Base-by-base conservation (phyloP, 1,140 invertebrate genomes). In the Teleopsis dalmanni region DNA sequence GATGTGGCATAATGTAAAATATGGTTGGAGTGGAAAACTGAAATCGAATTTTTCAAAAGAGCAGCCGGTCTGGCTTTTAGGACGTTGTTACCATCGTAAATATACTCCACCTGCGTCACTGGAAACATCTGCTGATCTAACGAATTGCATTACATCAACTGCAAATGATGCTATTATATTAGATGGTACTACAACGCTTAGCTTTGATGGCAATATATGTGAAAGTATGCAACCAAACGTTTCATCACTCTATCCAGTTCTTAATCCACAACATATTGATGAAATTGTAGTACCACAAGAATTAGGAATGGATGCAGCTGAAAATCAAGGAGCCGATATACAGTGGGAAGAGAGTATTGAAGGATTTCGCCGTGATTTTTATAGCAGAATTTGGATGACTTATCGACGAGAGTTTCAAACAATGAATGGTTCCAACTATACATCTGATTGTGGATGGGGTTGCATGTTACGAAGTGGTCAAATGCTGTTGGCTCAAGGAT, bases 1-100 rank as follows among this genome's bases (percentile, higher is more conserved):
- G 35, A 84, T 89, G 78, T 91, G 88, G 88, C 90, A 91, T 70
- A 91, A 91, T 72, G 79, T 92, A 40, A 91, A 89, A 78, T 91
- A 91, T 73, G 88, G 87, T 78, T 87, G 82, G 84, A 82, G 81
- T 26, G 77, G 84, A 13, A 89, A 89, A 72, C 76, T 88, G 52
- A 85, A 87, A 58, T 85, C 87, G 0, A 87, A 80, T 59, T 89
- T 91, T 66, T 88, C 84, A 1, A 87, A 87, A 74, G 87, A 90
- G 74, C 88, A 85, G 59, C 87, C 88, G 2, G 85, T 91, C 4
- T 91, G 85, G 81, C 60, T 93, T 3, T 63, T 91, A 14, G 89
- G 89, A 2, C 76, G 80, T 34, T 87, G 85, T 63, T 93, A 93
- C 63, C 84, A 88, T 69, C 79, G 82, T 36, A 86, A 85, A 64